Evolutionary conservation across 1,140 invertebrate genomes (phyloP).

Genomic region (Plectrocnemia conspersa): DNA sequence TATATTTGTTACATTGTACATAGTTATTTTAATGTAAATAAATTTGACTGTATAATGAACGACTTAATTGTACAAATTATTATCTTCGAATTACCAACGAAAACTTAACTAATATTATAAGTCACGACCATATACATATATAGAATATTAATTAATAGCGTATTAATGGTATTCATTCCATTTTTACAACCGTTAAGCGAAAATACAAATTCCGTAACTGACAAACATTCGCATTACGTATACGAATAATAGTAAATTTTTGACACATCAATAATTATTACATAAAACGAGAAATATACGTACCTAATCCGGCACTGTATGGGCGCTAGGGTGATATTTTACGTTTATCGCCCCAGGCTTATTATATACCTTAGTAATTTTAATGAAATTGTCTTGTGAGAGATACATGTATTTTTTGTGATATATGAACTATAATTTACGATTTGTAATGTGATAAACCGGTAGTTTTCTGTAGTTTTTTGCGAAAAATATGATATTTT

Average conservation of each 20-base stretch:
- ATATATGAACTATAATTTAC: too few relatives aligned
- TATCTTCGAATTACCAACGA: slow-evolving; percentile 34
- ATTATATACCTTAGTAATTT: too few relatives aligned
- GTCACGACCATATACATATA: slow-evolving; percentile 14
- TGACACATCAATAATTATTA: too few relatives aligned
- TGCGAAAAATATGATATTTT: too few relatives aligned
- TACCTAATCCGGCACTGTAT: too few relatives aligned
- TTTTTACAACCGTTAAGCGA: slow-evolving; percentile 11
- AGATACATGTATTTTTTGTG: too few relatives aligned
- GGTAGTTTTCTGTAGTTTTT: too few relatives aligned
- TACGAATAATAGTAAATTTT: slow-evolving; percentile 32
- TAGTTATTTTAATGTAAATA: slow-evolving; percentile 30
- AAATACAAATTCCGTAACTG: neutral
- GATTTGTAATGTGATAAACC: too few relatives aligned
- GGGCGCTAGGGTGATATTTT: too few relatives aligned
- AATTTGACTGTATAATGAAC: slow-evolving; percentile 21
- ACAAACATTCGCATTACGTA: slow-evolving; percentile 16
- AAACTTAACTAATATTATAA: slow-evolving; percentile 26
- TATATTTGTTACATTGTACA: slow-evolving; percentile 18
- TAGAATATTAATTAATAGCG: slow-evolving; percentile 7
- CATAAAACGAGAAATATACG: too few relatives aligned
- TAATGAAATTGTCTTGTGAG: too few relatives aligned
- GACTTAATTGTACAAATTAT: slow-evolving; percentile 32
- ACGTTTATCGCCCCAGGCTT: too few relatives aligned
- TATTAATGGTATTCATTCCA: slow-evolving; percentile 14